Evolutionary conservation across 92 coral and sea anemone species (phyloP).

Genomic region (Palythoa heliodiscus): DNA sequence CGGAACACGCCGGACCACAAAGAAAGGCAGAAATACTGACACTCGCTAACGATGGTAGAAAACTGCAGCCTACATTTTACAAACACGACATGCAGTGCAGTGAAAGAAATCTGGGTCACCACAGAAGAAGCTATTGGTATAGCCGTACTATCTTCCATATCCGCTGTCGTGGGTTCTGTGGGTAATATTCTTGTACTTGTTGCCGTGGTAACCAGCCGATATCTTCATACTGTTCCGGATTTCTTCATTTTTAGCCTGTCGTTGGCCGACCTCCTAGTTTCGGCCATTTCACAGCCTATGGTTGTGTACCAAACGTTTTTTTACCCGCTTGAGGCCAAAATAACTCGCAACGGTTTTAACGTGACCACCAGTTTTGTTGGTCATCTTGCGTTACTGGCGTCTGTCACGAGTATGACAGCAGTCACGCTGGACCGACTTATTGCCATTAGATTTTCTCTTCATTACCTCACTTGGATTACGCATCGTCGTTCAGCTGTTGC

Average conservation of each 20-base stretch:
- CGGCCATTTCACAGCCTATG: not conserved
- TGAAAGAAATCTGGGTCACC: constrained; percentile 1
- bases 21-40: not conserved
- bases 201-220: constrained; percentile 20
- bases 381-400: constrained; percentile 30
- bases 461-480: constrained; percentile 38
- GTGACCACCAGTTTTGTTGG: not conserved
- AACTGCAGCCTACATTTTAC: not conserved
- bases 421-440: constrained; percentile 45
- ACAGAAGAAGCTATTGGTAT: constrained; percentile 18
- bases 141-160: not conserved
- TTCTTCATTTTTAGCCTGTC: constrained; percentile 19
- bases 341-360: not conserved
- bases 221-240: constrained; percentile 6
- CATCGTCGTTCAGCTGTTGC: not conserved
- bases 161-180: not conserved
- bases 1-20: not conserved
- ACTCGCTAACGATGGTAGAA: not conserved
- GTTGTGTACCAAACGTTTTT: not conserved
- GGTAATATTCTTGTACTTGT: constrained; percentile 9
- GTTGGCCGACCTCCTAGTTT: not conserved
- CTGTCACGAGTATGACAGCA: constrained; percentile 23
- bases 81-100: not conserved
- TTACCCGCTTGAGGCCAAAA: not conserved
- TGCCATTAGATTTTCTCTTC: constrained; percentile 43